A percentile compares a stretch with the other conserved stretches of the same genome.
Evolutionary conservation across 2,888 invertebrate species (phyloP).

Genomic region (Elaeidobius kamerunicus): DNA sequence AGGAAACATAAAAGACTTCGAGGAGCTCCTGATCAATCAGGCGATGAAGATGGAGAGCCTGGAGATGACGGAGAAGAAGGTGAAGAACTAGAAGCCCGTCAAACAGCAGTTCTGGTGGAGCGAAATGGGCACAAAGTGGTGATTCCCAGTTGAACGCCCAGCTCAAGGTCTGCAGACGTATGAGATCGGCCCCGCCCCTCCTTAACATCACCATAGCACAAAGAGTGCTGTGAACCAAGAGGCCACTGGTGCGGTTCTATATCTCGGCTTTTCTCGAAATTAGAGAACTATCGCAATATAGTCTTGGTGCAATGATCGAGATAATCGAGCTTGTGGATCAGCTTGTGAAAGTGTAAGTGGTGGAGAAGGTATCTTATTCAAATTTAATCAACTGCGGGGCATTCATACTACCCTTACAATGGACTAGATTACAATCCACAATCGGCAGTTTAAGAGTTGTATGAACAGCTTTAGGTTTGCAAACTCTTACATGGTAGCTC

Average conservation of each 20-base stretch:
- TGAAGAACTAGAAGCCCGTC: constrained; percentile 50
- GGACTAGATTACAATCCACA: constrained; percentile 16
- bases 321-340: constrained; percentile 43
- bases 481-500: constrained; percentile 16
- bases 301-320: constrained; percentile 36
- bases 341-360: constrained; percentile 50
- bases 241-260: constrained; percentile 40
- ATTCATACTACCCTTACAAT: constrained; percentile 42
- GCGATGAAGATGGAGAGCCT: constrained; percentile 49
- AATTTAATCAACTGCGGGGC: constrained; percentile 44
- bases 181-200: constrained; percentile 75
- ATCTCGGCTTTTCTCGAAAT: constrained; percentile 38
- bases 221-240: constrained; percentile 32
- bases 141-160: constrained; percentile 83
- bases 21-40: constrained; percentile 45
- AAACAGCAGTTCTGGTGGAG: constrained; percentile 83
- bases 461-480: constrained; percentile 14
- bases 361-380: constrained; percentile 48
- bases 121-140: constrained; percentile 89
- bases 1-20: constrained; percentile 77
- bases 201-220: constrained; percentile 52
- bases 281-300: constrained; percentile 19
- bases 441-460: constrained; percentile 21
- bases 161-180: constrained; percentile 81
- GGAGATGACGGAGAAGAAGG: constrained; percentile 27